phyloP scores from a whole-genome alignment of 2,888 invertebrate genomes.

The Euplagia quadripunctaria region DNA sequence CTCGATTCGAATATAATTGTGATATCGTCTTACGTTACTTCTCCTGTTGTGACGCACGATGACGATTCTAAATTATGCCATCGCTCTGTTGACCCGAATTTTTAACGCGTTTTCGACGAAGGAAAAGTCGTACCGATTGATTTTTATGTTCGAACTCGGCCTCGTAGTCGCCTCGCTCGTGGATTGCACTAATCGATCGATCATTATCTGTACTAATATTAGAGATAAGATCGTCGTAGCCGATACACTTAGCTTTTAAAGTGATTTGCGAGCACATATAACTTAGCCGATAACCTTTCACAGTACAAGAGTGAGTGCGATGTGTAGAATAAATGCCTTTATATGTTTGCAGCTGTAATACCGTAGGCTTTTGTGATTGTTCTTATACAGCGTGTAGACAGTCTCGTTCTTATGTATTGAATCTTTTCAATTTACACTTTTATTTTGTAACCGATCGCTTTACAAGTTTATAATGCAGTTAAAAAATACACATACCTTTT shows the following conservation, averaged over 20 bases:
- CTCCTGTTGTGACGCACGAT: too few relatives aligned
- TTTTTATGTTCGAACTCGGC: not conserved
- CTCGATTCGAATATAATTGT: too few relatives aligned
- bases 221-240: not conserved
- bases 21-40: too few relatives aligned
- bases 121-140: not conserved
- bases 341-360: constrained; percentile 21
- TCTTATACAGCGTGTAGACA: constrained; percentile 28
- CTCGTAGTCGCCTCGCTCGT: not conserved
- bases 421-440: not conserved
- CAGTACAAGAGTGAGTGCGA: constrained; percentile 24
- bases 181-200: not conserved
- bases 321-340: constrained; percentile 24
- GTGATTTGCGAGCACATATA: not conserved
- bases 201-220: not conserved
- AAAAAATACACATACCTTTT: not conserved
- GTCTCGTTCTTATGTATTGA: not conserved
- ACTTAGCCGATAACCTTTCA: not conserved
- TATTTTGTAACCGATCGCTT: not conserved
- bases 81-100: not conserved
- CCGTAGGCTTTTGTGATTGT: constrained; percentile 29
- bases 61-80: too few relatives aligned
- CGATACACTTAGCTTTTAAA: not conserved
- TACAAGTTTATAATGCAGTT: not conserved
- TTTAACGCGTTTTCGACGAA: not conserved